A percentile compares a stretch with the other conserved stretches of the same genome.
phyloP scores from a whole-genome alignment of 2,888 invertebrate genomes.

The Schrankia costaestrigalis region DNA sequence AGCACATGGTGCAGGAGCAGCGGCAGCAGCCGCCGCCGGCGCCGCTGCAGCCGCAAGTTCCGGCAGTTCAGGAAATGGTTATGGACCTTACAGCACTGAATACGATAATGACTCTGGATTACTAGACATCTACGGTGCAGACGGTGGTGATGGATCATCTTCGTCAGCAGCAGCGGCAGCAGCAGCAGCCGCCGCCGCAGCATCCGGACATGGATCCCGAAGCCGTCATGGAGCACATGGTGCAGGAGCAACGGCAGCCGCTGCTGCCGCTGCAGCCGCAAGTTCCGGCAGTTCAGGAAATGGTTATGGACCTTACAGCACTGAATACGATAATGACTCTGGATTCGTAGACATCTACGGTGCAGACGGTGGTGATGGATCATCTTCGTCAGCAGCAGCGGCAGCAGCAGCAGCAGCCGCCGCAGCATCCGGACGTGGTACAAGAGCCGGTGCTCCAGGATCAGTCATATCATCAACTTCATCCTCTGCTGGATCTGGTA shows the following conservation, averaged over 20 bases:
- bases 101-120: too few species aligned
- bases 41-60: background rate
- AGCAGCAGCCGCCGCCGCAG: slow-evolving; percentile 5
- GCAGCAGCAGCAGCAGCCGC: background rate
- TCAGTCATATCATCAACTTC: too few species aligned
- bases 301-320: background rate
- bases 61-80: background rate
- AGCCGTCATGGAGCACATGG: background rate
- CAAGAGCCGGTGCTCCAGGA: too few species aligned
- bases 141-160: slow-evolving; percentile 1
- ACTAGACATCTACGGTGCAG: background rate
- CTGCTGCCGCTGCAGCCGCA: background rate
- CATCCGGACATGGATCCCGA: background rate
- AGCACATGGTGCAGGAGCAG: too few species aligned
- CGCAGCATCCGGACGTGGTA: background rate
- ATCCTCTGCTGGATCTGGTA: too few species aligned
- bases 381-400: slow-evolving; percentile 3
- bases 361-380: slow-evolving; percentile 1
- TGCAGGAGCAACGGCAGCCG: background rate
- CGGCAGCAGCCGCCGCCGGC: slow-evolving; percentile 1
- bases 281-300: background rate
- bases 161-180: slow-evolving; percentile 4
- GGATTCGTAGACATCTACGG: background rate
- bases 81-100: background rate
- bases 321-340: background rate